Base-by-base conservation (phyloP, 2,797 vertebrate genomes). In the Sus cebifrons region DNA sequence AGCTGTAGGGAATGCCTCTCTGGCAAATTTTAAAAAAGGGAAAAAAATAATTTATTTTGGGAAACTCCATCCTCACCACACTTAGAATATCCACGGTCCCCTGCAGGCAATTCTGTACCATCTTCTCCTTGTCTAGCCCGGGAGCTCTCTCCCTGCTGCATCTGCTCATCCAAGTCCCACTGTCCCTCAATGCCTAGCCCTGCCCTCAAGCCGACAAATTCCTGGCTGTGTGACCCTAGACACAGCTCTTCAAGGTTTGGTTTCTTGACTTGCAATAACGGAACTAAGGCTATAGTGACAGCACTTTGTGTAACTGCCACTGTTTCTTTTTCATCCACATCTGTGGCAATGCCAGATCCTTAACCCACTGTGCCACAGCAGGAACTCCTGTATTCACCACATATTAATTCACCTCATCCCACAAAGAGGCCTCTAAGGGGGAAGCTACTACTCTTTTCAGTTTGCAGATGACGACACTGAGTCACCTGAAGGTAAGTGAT, bases 71-170 rank as follows among this genome's bases (percentile, higher is more conserved):
- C 27, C 10, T 73, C 15, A 29, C 23, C 18, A 25, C 18, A 68
- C 32, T 36, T 86, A 29, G 1, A 10, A 13, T 62, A 8, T 13
- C 25, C 21, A 32, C 83, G 32, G 4, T 54, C 15, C 29, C 20
- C 13, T 29, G 2, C 4, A 0, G 25, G 18, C 12, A 2, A 1
- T 36, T 79, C 29, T 84, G 64, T 6, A 1, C 21, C 40, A n/a
- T 14, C 40, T n/a, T 49, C 40, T 23, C 86, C 21, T 17, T 18
- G 1, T 32, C 64, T 56, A 20, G n/a, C 4, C 11, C 11, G 15
- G 16, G 18, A 18, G 12, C 32, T 52, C 20, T 36, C 62, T 86
- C 27, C 0, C 13, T 14, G 0, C 52, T 17, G 25, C 8, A 16
- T 91, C 65, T 71, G 13, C 16, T 96, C 11, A 27, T 54, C 36